phyloP scores from a whole-genome alignment of 2,797 vertebrate genomes.

The Sternarchorhynchus goeldii region DNA sequence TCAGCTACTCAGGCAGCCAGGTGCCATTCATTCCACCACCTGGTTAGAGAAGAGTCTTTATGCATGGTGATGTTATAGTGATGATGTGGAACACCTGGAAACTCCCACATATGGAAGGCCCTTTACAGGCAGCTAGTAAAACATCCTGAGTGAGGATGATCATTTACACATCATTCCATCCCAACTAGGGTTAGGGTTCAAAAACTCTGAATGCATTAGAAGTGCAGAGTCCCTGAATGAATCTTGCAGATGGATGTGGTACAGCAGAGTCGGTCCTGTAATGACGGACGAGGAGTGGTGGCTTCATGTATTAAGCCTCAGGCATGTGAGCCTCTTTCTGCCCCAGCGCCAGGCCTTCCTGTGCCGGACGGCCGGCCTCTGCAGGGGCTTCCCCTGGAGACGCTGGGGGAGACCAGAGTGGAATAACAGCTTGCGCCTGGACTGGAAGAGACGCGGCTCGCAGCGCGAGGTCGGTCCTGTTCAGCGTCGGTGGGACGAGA shows the following conservation, averaged over 20 bases:
- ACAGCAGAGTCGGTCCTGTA: slow-evolving; percentile 5
- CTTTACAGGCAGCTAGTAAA: background rate
- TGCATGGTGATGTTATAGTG: no score
- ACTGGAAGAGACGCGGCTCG: slow-evolving; percentile 22
- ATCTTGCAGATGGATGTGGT: background rate
- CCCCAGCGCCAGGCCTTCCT: slow-evolving; percentile 62
- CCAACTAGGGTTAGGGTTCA: background rate
- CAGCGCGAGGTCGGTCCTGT: background rate
- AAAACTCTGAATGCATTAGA: no score
- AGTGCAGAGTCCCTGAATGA: background rate
- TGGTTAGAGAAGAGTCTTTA: no score
- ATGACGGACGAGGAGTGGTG: slow-evolving; percentile 67
- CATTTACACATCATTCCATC: background rate
- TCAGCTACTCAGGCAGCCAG: no score
- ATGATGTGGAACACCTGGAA: no score
- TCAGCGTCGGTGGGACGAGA: background rate
- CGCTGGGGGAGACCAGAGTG: slow-evolving; percentile 1
- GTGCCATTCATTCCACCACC: no score
- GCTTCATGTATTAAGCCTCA: slow-evolving; percentile 63
- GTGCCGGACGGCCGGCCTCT: slow-evolving; percentile 58
- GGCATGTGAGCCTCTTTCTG: slow-evolving; percentile 62
- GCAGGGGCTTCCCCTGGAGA: background rate
- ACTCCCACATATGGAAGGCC: no score
- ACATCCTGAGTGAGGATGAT: background rate
- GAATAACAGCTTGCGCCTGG: slow-evolving; percentile 3